Base-by-base conservation (phyloP, 2,797 vertebrate species). In the Danio tinwini region DNA sequence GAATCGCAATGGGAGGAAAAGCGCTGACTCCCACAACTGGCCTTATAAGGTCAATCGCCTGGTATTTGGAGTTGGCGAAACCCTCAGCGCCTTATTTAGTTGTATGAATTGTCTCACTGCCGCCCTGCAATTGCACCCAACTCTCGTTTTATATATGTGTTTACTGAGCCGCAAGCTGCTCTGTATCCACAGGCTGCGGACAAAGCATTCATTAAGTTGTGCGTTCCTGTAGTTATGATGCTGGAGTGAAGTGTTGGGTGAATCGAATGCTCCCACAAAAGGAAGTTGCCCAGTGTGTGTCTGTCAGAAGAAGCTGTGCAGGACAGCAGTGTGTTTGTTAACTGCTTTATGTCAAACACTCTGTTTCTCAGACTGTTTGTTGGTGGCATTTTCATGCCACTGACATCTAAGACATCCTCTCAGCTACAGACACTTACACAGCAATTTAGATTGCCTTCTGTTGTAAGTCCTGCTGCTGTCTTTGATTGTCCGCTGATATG, bases 81-180 rank as follows among this genome's bases (percentile, higher is more conserved):
- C 49, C 42, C 29, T 67, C 59, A 52, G 52, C 74, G 62, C 62
- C 78, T 74, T 74, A 80, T 80, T 80, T 74, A 68, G 71, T 13
- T 1, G 10, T 59, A 17, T 65, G 39, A 65, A 55, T 29, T 64
- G 44, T 76, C 42, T 37, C 0, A 0, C 3, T 13, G 14, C 11
- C 45, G 5, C 59, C 39, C 10, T 13, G 29, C 52, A 16, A 55
- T 55, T 14, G 52, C 29, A 55, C 39, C 8, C 59, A n/a, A 42
- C 19, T 73, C 19, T 65, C 9, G 39, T 58, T 75, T 62, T 55
- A 50, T 77, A 29, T 58, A 9, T 71, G 45, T 69, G 55, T 69
- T 75, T 53, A 69, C 72, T n/a, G n/a, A 68, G 62, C 13, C 14
- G 44, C 14, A 37, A 16, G 56, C 39, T 75, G 64, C 49, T 76